Base-by-base conservation (phyloP, 1,140 invertebrate species). In the Planococcus citri region DNA sequence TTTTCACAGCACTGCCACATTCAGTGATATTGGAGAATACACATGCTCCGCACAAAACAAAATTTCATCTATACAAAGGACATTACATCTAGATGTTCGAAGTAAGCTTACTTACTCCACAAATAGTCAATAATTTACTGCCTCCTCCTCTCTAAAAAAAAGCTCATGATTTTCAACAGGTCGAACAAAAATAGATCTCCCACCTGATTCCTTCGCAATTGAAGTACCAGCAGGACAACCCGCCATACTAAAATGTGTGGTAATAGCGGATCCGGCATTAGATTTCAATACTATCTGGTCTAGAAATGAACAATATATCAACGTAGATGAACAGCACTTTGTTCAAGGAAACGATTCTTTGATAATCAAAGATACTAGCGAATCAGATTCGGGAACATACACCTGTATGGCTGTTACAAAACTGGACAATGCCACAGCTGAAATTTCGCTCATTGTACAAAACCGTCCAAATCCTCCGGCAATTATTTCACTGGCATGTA, bases 231-330 rank as follows among this genome's bases (percentile, higher is more conserved):
- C 92, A 21, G 90, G 89, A 17, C 83, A 87, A 27, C 86, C 87
- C 14, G 93, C 94, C 0, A 96, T 93, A 0, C 95, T 97, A 80
- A 84, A 92, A 25, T 97, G 95, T 81, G 93, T 94, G 77, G 94
- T 94, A 8, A 86, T 91, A 51, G 82, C 88, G 0, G 95, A 97
- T 78, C 83, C 88, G 21, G 88, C 86, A 1, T 79, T 97, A 0
- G 78, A 85, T 4, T 77, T 97, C 29, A 82, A 83, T 70, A 96
- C 98, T 75, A 82, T 91, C 27, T 98, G 95, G 95, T 78, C 90
- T 60, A 88, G 87, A 75, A 89, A 95, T 77, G 90, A 87, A 0
- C 83, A 91, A 73, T 81, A 83, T 0, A 94, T 98, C 68, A 91
- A 96, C 78, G 91, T 94, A 75, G 91, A 80, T 83, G 70, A 87